A percentile compares a stretch with the other conserved stretches of the same genome.
Evolutionary conservation across 2,113 vertebrate genomes (phyloP).

Genomic region (Austrofundulus limnaeus): DNA sequence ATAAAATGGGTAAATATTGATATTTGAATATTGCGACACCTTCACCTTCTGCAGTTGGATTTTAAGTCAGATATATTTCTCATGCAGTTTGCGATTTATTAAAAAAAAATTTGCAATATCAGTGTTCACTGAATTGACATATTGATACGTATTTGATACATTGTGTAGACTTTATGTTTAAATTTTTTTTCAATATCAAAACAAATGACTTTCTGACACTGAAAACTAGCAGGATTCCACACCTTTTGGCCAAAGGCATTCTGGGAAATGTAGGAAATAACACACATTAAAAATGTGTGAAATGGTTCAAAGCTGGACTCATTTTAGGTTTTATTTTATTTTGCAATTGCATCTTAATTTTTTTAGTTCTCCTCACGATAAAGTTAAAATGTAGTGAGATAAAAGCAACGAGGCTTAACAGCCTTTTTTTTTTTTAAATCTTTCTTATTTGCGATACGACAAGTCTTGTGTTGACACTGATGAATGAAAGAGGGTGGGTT

Average conservation of each 20-base stretch:
- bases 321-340: not conserved
- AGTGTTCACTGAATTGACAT: too few species aligned
- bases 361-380: not conserved
- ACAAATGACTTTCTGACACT: not conserved
- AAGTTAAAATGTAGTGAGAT: slow-evolving; percentile 5
- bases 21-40: too few species aligned
- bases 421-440: not conserved
- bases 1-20: not conserved
- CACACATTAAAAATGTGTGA: not conserved
- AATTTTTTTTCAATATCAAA: not conserved
- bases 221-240: not conserved
- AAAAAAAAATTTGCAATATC: too few species aligned
- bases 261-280: slow-evolving; percentile 26
- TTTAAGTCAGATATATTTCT: too few species aligned
- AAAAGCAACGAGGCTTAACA: not conserved
- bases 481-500: slow-evolving; percentile 46
- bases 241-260: slow-evolving; percentile 6
- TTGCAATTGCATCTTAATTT: not conserved
- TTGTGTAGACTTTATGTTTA: too few species aligned
- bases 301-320: slow-evolving; percentile 17
- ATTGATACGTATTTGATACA: too few species aligned
- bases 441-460: slow-evolving; percentile 45
- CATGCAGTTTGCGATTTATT: too few species aligned
- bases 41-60: too few species aligned
- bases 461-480: slow-evolving; percentile 44